Evolutionary conservation across 64 coral and sea anemone species (phyloP).

Genomic region (Dendronephthya gigantea): DNA sequence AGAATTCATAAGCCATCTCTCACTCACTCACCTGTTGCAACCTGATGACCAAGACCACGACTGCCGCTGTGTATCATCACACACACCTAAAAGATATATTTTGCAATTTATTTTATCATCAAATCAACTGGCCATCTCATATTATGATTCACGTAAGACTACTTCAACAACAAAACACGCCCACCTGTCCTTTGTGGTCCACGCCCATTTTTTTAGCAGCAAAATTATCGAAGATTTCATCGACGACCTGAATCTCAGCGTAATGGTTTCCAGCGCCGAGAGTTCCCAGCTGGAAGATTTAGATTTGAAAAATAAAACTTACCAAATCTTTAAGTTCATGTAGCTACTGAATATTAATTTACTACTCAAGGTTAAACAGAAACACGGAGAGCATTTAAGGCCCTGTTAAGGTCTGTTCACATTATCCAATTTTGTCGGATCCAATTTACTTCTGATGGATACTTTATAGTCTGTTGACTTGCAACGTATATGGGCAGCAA

Average conservation of each 20-base stretch:
- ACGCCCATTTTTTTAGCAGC: conserved; percentile 98
- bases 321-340: too few relatives aligned
- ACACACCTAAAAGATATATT: conserved; percentile 55
- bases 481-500: too few relatives aligned
- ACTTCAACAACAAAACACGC: not conserved
- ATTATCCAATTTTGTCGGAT: too few relatives aligned
- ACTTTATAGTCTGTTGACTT: too few relatives aligned
- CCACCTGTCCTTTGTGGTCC: conserved; percentile 83
- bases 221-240: conserved; percentile 75
- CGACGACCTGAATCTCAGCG: conserved; percentile 95
- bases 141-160: not conserved
- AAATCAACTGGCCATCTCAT: not conserved
- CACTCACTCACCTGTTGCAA: conserved; percentile 65
- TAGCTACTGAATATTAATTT: too few relatives aligned
- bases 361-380: too few relatives aligned
- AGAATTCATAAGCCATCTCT: too few relatives aligned
- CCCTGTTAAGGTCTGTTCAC: too few relatives aligned
- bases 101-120: not conserved
- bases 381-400: too few relatives aligned
- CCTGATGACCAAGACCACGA: conserved; percentile 96
- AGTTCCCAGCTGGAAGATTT: conserved; percentile 65
- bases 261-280: conserved; percentile 99
- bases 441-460: too few relatives aligned
- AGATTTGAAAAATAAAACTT: not conserved
- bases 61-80: conserved; percentile 96